These are phyloP conservation scores for Chloebia gouldiae DNA, from an alignment of 2,113 vertebrate genomes.

Conservation along the genomic window DNA sequence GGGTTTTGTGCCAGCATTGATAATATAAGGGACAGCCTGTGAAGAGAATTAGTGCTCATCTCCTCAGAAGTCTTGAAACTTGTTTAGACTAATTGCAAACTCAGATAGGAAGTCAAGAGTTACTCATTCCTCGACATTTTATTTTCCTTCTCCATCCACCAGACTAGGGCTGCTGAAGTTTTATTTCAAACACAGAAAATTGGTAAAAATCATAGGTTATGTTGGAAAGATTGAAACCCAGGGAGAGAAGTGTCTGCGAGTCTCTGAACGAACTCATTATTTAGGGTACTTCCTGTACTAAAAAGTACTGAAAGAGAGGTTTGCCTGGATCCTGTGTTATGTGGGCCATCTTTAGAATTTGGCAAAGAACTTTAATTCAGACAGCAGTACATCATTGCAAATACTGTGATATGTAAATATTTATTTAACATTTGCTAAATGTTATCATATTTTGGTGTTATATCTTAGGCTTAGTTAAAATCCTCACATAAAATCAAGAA, in stretches of 20 bases:
- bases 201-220: not conserved
- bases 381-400: not conserved
- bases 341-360: not conserved
- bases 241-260: not conserved
- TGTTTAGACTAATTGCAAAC: not conserved
- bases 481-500: not conserved
- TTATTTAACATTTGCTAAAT: not conserved
- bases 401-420: not conserved
- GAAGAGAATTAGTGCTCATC: not conserved
- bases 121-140: not conserved
- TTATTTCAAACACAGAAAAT: not conserved
- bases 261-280: not conserved
- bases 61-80: not conserved
- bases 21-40: not conserved
- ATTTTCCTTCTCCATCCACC: not conserved
- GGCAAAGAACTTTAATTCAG: not conserved
- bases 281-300: not conserved
- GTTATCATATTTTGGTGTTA: not conserved
- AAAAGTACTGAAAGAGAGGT: not conserved
- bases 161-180: not conserved
- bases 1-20: not conserved
- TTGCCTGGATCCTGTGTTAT: not conserved
- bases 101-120: not conserved
- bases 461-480: not conserved
- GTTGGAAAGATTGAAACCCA: not conserved